Evolutionary conservation across 2,113 vertebrate species (phyloP), one percentile per base, ranked within the genome.

Genomic region (Abramis brama): DNA sequence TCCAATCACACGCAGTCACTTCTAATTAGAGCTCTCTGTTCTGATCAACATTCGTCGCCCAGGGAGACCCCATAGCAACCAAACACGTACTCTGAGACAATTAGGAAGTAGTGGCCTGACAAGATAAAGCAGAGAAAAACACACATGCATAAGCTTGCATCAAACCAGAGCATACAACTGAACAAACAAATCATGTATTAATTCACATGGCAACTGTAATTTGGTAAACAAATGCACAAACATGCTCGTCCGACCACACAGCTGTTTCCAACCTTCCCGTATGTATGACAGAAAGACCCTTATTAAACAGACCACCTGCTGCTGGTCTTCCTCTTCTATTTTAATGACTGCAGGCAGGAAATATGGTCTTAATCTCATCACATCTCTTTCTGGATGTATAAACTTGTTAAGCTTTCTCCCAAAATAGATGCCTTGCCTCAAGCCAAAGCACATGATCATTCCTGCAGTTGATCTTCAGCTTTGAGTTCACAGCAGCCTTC

Each of bases 31-130:
- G 93, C 95, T 89, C 21, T 60, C 43, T 83, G 89, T 89, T 92
- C 92, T 92, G 80, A 91, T 85, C 94, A 88, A 60, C 88, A 85
- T 89, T 79, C 30, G 74, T 98, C 94, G 96, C 96, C 96, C 95
- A 2, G 93, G 96, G 97, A 97, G 96, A 97, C 92, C 76, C 96
- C 96, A 98, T 99, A 93, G 96, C 95, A 98, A 98, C 97, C 78
- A 88, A 85, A 88, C 89, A 55, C 7, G 79, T 88, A 91, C 85
- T 87, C 85, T 70, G 85, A 88, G 80, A 85, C 86, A 87, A 64
- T 87, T 87, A 92, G 75, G 64, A 88, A 77, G 47, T 85, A 70
- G 57, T 79, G 52, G 68, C 85, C 75, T 55, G 45, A 30, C 19
- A 11, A 90, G 85, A 85, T 83, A 89, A 60, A 25, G 27, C 23